phyloP scores from a whole-genome alignment of 2,797 vertebrate genomes.

The Acropternis orthonyx region DNA sequence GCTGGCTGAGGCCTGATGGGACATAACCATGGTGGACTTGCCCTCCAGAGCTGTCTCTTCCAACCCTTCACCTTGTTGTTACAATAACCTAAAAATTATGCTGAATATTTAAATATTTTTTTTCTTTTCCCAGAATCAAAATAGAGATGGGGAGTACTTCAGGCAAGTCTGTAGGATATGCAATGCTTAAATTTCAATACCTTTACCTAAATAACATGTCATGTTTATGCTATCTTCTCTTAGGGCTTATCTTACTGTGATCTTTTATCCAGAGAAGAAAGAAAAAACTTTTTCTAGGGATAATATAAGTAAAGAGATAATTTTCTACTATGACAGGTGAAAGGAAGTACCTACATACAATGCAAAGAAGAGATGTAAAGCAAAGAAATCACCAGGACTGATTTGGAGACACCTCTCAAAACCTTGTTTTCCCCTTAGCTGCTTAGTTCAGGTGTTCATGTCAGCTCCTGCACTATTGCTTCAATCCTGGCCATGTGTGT shows the following conservation, averaged over 20 bases:
- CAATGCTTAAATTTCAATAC: neutral
- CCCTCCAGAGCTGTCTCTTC: neutral
- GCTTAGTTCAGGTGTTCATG: neutral
- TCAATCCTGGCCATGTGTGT: neutral
- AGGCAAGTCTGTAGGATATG: neutral
- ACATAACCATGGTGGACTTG: neutral
- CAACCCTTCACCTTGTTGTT: neutral
- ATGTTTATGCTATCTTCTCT: neutral
- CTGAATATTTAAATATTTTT: neutral
- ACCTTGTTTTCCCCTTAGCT: neutral
- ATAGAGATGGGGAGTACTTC: neutral
- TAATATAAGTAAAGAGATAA: neutral
- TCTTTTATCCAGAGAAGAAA: neutral
- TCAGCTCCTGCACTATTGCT: neutral
- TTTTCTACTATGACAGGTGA: neutral
- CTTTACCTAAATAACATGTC: neutral
- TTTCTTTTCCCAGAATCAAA: neutral
- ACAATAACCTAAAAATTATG: neutral
- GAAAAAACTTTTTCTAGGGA: neutral
- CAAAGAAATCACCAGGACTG: neutral
- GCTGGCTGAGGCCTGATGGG: accelerated
- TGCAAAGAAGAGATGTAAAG: neutral
- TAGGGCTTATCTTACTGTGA: neutral
- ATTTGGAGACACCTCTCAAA: neutral
- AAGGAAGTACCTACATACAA: neutral